Evolutionary conservation across 1,140 invertebrate genomes (phyloP).

Genomic region (Monomorium pharaonis): DNA sequence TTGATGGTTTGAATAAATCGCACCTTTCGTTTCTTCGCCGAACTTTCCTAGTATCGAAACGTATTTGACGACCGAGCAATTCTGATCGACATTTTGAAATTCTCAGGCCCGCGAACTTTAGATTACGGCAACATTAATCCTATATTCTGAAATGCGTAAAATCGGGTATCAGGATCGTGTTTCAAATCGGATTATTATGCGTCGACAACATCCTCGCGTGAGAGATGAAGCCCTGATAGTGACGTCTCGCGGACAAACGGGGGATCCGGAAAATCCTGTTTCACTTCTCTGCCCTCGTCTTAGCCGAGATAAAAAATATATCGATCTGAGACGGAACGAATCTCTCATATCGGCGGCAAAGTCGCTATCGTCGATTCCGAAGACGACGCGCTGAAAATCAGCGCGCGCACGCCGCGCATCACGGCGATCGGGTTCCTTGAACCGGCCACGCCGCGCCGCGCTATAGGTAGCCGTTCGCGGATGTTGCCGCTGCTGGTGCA

Average conservation of each 20-base stretch:
- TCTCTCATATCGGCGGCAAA: constrained; percentile 9
- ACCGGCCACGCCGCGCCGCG: constrained; percentile 8
- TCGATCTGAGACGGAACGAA: constrained; percentile 41
- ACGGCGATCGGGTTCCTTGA: constrained; percentile 53
- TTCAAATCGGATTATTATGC: constrained; percentile 47
- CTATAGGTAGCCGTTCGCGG: constrained; percentile 35
- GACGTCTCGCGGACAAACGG: constrained; percentile 7
- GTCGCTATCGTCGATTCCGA: background rate
- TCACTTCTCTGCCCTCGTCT: constrained; percentile 24
- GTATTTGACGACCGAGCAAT: background rate
- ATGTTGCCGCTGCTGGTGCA: constrained; percentile 36
- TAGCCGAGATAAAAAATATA: constrained; percentile 21
- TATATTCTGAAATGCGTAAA: constrained; percentile 30
- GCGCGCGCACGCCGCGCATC: background rate
- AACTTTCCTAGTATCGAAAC: background rate
- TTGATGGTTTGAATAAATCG: constrained; percentile 19
- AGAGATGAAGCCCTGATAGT: constrained; percentile 11
- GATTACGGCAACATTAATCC: constrained; percentile 15
- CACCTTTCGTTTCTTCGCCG: background rate
- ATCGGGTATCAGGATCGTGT: constrained; percentile 23
- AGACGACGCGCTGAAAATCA: constrained; percentile 38
- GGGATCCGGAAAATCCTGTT: constrained; percentile 49
- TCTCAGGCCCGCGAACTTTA: background rate
- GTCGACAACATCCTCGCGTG: constrained; percentile 22
- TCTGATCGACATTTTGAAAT: background rate